Base-by-base conservation (phyloP, 2,888 invertebrate genomes). In the Chrysolina americana region DNA sequence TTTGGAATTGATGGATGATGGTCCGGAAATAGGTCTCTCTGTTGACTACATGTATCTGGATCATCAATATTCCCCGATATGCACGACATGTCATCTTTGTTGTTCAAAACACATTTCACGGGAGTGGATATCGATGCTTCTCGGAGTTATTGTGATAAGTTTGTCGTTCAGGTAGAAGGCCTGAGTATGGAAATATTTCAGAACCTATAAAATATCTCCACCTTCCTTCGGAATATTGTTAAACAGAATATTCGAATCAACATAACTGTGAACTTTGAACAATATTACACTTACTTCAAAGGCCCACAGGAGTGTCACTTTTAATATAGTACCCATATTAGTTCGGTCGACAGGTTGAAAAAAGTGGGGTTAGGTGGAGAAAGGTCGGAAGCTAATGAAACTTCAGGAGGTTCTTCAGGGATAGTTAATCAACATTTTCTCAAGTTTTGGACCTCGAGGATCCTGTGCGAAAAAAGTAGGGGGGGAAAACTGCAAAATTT, bases 1-100 rank as follows among this genome's bases (percentile, higher is more conserved):
- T 76, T 74, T 63, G 59, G 36, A 36, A 36, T 19, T 76, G 76
- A 76, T 74, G 69, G 75, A 75, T 75, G 69, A 72, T 69, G 21
- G 28, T 19, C 11, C 41, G 68, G 65, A 66, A 64, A 76, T 68
- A n/a, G 41, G 70, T 44, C 59, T 65, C 65, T 53, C 56, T 36
- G 48, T 47, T 28, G 47, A 72, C 71, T 28, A 36, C 44, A 69
- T 65, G 65, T 65, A 53, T 56, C 59, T 48, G 48, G 65, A 71
- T 66, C 71, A 71, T 71, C 71, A 71, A 71, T 71, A 71, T 65
- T 56, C 65, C n/a, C 53, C 10, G 71, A 65, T 71, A 65, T 65
- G 59, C 28, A 56, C 44, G 71, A 71, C 63, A 41, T 70, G 68
- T 68, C 68, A 53, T 68, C 36, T 28, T 19, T 41, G 68, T 28